Evolutionary conservation across 2,888 invertebrate genomes (phyloP).

Genomic region (Brachyopa scutellaris): DNA sequence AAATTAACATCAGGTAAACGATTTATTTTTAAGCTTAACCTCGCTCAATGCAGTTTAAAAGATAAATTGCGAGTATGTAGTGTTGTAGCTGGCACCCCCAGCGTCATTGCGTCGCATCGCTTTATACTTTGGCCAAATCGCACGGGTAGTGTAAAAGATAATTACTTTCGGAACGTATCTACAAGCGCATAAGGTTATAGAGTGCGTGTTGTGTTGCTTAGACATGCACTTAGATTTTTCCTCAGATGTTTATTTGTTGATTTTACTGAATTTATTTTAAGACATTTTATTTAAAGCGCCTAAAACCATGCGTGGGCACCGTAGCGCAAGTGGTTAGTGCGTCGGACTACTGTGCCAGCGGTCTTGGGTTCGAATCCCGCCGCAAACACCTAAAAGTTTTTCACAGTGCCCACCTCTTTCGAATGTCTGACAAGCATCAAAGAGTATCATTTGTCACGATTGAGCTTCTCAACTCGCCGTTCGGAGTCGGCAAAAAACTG

Average conservation of each 20-base stretch:
- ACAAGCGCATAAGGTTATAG: not conserved
- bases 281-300: not conserved
- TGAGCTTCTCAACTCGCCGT: no score
- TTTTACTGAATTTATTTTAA: not conserved
- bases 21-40: no score
- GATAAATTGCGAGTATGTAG: slow-evolving; percentile 23
- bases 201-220: slow-evolving; percentile 1
- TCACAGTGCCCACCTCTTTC: no score
- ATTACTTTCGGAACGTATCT: not conserved
- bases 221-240: slow-evolving; percentile 4
- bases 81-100: no score
- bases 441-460: no score
- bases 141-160: slow-evolving; percentile 6
- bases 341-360: no score
- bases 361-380: no score
- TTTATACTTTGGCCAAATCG: not conserved
- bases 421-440: no score
- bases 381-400: no score
- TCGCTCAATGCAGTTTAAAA: not conserved
- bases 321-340: no score
- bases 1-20: no score
- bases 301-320: slow-evolving; percentile 13
- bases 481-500: no score
- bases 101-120: not conserved
- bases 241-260: slow-evolving; percentile 4